Evolutionary conservation across 1,140 invertebrate genomes (phyloP).

Genomic region (Polypedilum vanderplanki): DNA sequence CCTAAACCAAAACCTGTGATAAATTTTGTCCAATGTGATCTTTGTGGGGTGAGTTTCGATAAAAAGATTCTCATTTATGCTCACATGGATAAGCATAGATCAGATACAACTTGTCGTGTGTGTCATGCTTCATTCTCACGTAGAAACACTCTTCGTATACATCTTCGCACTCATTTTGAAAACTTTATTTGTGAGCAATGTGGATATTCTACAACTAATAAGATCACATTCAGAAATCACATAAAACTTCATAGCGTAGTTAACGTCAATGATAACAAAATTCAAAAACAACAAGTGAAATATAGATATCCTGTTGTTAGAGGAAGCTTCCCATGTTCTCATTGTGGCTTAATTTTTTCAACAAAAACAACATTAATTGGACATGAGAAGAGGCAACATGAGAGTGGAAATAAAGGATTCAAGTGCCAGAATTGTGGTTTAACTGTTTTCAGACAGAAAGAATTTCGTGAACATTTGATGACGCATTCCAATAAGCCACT

Average conservation of each 20-base stretch:
- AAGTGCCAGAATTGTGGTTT: not conserved
- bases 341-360: not conserved
- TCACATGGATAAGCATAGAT: not conserved
- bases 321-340: not conserved
- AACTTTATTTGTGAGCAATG: not conserved
- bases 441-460: not conserved
- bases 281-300: not conserved
- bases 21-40: not conserved
- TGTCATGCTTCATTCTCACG: not conserved
- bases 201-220: not conserved
- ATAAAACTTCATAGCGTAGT: not conserved
- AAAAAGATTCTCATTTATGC: not conserved
- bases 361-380: not conserved
- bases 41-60: not conserved
- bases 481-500: not conserved
- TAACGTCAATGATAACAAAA: not conserved
- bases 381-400: not conserved
- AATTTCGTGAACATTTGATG: not conserved
- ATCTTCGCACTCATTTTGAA: not conserved
- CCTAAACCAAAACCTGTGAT: not conserved
- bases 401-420: not conserved
- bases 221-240: not conserved
- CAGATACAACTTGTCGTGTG: not conserved
- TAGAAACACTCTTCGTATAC: not conserved
- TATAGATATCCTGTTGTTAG: not conserved